Evolutionary conservation across 2,888 invertebrate species (phyloP).

Genomic region (Orchesellides sinensis): DNA sequence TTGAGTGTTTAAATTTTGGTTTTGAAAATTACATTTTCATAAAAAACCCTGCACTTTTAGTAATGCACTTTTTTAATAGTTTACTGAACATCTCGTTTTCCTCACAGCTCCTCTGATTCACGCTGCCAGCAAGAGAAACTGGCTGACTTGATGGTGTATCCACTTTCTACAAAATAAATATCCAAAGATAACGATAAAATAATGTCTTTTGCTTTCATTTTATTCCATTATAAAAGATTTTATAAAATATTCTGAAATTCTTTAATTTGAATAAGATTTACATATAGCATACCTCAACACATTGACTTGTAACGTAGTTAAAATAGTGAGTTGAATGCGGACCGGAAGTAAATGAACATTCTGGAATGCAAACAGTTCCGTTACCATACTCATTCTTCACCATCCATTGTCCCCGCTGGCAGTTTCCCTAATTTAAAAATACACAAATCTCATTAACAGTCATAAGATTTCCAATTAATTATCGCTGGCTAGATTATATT

Average conservation of each 20-base stretch:
- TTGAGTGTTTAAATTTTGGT: too few relatives aligned
- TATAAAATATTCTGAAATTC: too few relatives aligned
- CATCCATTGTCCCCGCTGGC: constrained; percentile 11
- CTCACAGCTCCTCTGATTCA: neutral
- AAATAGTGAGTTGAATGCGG: neutral
- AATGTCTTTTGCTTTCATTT: too few relatives aligned
- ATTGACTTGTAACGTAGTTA: constrained; percentile 4
- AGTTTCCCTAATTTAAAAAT: constrained; percentile 20
- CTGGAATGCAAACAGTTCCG: neutral
- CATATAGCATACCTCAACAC: constrained; percentile 16
- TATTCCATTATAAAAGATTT: too few relatives aligned
- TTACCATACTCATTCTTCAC: constrained; percentile 7
- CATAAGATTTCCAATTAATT: neutral
- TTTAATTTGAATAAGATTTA: too few relatives aligned
- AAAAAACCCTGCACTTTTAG: constrained; percentile 17
- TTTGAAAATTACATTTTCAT: constrained; percentile 1
- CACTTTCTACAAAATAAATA: neutral
- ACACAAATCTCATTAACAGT: too few relatives aligned
- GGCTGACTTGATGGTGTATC: neutral
- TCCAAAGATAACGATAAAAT: too few relatives aligned
- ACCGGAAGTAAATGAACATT: neutral
- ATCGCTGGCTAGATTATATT: neutral
- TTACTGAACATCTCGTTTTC: constrained; percentile 13
- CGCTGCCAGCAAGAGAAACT: neutral
- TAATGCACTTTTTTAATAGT: constrained; percentile 2